A percentile compares a stretch with the other conserved stretches of the same genome.
Conservation (phyloP, 2,888 invertebrate genomes). For the Homarus gammarus region DNA sequence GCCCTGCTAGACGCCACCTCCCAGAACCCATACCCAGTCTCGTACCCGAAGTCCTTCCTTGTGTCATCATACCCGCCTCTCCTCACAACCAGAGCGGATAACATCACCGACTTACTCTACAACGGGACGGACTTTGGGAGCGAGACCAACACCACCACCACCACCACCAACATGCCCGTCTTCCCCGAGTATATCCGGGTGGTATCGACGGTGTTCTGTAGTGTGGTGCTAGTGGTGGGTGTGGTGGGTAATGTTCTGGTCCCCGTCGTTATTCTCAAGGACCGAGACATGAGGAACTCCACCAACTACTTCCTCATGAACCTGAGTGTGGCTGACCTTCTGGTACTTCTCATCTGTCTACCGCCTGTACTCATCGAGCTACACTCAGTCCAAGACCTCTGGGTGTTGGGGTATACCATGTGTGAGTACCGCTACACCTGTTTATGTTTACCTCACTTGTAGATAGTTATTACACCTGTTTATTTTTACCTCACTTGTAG, state of each 20-base stretch:
- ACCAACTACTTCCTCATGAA: conserved; percentile 97
- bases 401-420: conserved; percentile 94
- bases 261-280: conserved; percentile 93
- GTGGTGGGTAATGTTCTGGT: conserved; percentile 96
- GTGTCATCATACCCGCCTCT: background rate
- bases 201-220: conserved; percentile 92
- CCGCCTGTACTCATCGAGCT: conserved; percentile 97
- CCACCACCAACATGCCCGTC: conserved; percentile 79
- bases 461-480: too few relatives aligned
- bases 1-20: background rate
- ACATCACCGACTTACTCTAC: background rate
- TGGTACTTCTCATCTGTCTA: conserved; percentile 94
- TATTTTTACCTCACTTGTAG: too few relatives aligned
- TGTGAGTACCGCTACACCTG: too few relatives aligned
- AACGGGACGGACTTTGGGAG: conserved; percentile 25
- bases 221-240: conserved; percentile 92
- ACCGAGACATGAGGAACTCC: conserved; percentile 95
- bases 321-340: conserved; percentile 93
- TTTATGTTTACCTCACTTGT: too few relatives aligned
- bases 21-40: background rate
- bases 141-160: conserved; percentile 58
- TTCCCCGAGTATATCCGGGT: conserved; percentile 92
- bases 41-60: background rate
- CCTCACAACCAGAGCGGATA: background rate
- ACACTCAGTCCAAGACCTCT: conserved; percentile 93